A percentile compares a stretch with the other conserved stretches of the same genome.
Conservation (phyloP, 1,140 invertebrate genomes). For the Bursaphelenchus mucronatus region DNA sequence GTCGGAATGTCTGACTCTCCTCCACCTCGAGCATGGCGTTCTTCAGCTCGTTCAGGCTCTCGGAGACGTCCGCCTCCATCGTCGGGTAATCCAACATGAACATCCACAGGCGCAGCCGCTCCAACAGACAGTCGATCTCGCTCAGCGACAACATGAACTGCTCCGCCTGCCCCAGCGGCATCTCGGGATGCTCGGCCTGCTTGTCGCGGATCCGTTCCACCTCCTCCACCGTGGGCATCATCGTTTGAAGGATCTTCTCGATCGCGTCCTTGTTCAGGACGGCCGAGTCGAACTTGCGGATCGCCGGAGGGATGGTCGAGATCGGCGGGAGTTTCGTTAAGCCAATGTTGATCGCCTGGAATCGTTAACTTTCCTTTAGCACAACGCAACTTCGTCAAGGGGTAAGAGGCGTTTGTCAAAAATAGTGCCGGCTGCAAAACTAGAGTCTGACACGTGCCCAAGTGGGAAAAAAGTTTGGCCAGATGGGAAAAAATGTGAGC, state of each 20-base stretch:
- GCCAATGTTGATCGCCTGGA: constrained; percentile 97
- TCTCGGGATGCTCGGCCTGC: constrained; percentile 82
- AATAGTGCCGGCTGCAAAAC: too few species aligned
- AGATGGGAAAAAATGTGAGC: too few species aligned
- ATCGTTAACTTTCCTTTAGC: too few species aligned
- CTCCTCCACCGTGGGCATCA: constrained; percentile 96
- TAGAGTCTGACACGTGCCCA: too few species aligned
- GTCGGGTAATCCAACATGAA: constrained; percentile 97
- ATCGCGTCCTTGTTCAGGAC: constrained; percentile 88
- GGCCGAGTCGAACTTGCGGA: constrained; percentile 96
- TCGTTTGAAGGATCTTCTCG: constrained; percentile 82
- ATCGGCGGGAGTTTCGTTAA: constrained; percentile 96
- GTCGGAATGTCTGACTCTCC: constrained; percentile 86
- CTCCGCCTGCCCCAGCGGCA: constrained; percentile 91
- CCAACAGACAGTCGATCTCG: constrained; percentile 88
- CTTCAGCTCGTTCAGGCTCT: constrained; percentile 70
- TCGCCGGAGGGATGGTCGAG: constrained; percentile 88
- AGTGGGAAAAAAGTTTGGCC: too few species aligned
- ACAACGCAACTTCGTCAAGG: too few species aligned
- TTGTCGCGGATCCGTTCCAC: constrained; percentile 91
- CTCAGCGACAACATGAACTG: constrained; percentile 91
- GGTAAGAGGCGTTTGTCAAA: too few species aligned
- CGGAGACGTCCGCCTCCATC: constrained; percentile 92
- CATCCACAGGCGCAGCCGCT: constrained; percentile 90
- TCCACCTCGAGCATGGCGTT: constrained; percentile 84